Evolutionary conservation across 2,797 vertebrate species (phyloP).

Genomic region (Mormyrops boulengeri): DNA sequence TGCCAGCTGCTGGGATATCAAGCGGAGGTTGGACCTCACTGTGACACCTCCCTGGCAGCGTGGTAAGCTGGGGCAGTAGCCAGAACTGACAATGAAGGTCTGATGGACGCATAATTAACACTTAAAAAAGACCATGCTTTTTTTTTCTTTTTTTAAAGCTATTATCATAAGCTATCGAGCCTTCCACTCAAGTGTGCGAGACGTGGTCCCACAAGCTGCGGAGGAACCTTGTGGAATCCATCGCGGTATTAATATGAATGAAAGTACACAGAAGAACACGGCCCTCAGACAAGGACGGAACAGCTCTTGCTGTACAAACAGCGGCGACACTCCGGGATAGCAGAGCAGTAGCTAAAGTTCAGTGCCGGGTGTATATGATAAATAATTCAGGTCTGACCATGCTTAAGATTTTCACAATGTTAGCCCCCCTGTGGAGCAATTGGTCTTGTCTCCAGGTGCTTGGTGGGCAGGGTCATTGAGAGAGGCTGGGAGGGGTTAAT

Average conservation of each 20-base stretch:
- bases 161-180: neutral
- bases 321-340: neutral
- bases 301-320: conserved; percentile 46
- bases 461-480: conserved; percentile 45
- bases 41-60: conserved; percentile 31
- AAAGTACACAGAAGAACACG: neutral
- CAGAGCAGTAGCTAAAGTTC: conserved; percentile 59
- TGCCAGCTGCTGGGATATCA: conserved; percentile 47
- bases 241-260: neutral
- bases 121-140: neutral
- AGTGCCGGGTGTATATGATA: conserved; percentile 61
- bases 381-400: conserved; percentile 61
- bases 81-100: conserved; percentile 26
- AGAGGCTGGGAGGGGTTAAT: conserved; percentile 56
- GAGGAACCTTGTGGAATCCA: neutral
- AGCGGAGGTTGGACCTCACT: conserved; percentile 37
- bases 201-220: neutral
- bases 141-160: neutral
- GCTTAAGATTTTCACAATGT: conserved; percentile 48
- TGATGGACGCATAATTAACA: conserved; percentile 33
- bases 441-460: conserved; percentile 35
- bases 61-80: conserved; percentile 28
- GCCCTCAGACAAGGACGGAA: neutral
- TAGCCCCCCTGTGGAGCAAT: neutral
- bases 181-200: neutral